Percentiles rank a stretch among this genome's conserved stretches.
These are phyloP conservation scores for Crocodylus rhombifer DNA, from an alignment of 2,797 vertebrate genomes.

Conservation along the genomic window DNA sequence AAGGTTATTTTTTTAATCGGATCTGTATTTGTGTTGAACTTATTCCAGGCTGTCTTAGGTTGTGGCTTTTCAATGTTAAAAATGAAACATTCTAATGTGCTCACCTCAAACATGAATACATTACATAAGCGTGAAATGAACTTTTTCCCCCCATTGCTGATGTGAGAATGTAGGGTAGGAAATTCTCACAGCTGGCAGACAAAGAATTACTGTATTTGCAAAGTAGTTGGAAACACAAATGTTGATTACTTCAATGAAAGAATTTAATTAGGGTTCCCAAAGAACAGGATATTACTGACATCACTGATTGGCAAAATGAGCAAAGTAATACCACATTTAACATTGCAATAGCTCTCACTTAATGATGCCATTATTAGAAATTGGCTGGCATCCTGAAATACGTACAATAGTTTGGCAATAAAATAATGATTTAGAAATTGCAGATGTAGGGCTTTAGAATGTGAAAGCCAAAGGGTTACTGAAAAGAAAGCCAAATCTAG, in stretches of 20 bases:
- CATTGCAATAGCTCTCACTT: conserved; percentile 76
- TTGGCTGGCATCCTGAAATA: conserved; percentile 81
- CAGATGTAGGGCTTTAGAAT: conserved; percentile 76
- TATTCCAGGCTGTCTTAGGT: conserved; percentile 21
- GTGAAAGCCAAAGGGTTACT: conserved; percentile 73
- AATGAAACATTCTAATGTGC: conserved; percentile 42
- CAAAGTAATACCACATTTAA: conserved; percentile 74
- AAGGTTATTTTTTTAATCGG: neutral
- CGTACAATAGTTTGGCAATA: conserved; percentile 80
- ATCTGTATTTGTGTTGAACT: conserved; percentile 19
- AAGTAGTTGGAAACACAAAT: conserved; percentile 78
- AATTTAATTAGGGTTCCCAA: conserved; percentile 82
- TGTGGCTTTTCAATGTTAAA: conserved; percentile 37
- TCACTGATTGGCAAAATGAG: conserved; percentile 78
- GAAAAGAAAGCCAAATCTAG: conserved; percentile 73
- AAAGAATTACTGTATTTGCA: conserved; percentile 82
- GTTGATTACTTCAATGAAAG: conserved; percentile 83
- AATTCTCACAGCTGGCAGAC: conserved; percentile 83
- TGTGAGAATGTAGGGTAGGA: conserved; percentile 78
- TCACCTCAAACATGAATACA: conserved; percentile 63
- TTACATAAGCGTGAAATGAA: conserved; percentile 75
- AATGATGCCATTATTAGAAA: conserved; percentile 79
- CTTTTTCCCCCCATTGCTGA: conserved; percentile 74
- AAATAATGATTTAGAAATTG: conserved; percentile 72
- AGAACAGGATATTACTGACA: conserved; percentile 82